Conservation (phyloP, 2,888 invertebrate genomes). For the Tuberolachnus salignus region DNA sequence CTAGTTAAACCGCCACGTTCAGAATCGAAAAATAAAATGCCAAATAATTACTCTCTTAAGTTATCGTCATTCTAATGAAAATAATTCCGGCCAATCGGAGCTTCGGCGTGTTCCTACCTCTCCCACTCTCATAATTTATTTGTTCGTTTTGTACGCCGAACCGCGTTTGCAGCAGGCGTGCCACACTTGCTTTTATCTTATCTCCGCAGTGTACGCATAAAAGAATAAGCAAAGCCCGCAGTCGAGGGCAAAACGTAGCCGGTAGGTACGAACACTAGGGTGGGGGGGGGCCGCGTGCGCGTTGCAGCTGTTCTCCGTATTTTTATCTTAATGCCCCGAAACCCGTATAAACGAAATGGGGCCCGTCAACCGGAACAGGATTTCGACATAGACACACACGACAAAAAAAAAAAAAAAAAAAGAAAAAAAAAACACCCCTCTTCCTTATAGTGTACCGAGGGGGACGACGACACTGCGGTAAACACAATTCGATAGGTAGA, state of each 20-base stretch:
- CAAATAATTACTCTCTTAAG: not conserved
- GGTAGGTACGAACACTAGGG: too few species aligned
- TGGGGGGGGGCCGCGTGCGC: slow-evolving; percentile 26
- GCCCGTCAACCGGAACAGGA: slow-evolving; percentile 52
- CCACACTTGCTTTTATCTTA: slow-evolving; percentile 31
- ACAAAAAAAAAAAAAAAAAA: too few species aligned
- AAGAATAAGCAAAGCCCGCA: slow-evolving; percentile 46
- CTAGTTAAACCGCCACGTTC: too few species aligned
- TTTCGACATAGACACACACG: slow-evolving; percentile 17
- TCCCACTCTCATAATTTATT: too few species aligned
- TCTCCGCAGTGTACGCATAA: not conserved
- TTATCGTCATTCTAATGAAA: not conserved
- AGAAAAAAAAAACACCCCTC: not conserved
- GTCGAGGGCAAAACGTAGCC: not conserved
- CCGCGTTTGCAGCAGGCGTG: slow-evolving; percentile 20
- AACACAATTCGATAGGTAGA: slow-evolving; percentile 39
- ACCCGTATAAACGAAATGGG: slow-evolving; percentile 43
- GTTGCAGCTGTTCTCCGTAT: slow-evolving; percentile 51
- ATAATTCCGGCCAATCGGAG: too few species aligned
- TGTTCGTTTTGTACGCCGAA: not conserved
- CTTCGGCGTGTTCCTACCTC: too few species aligned
- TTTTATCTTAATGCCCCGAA: slow-evolving; percentile 45
- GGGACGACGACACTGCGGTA: not conserved
- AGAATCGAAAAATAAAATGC: not conserved
- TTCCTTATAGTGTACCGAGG: not conserved